phyloP scores from a whole-genome alignment of 2,888 invertebrate genomes.

The Merodon equestris region DNA sequence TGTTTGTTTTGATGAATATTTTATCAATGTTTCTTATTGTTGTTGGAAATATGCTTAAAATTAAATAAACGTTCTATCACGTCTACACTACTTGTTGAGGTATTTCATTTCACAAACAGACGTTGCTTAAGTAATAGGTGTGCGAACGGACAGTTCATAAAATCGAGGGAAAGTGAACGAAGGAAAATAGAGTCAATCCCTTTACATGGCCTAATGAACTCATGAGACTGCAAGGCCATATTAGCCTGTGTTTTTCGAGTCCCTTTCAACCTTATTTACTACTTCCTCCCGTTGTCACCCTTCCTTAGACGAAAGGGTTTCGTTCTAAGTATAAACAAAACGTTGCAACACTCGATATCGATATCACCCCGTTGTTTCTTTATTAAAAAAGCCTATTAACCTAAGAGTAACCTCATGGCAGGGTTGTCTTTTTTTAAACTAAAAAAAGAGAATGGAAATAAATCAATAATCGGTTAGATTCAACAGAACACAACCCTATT shows the following conservation, averaged over 20 bases:
- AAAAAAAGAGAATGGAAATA: conserved; percentile 39
- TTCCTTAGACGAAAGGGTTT: conserved; percentile 25
- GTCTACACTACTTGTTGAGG: too few relatives aligned
- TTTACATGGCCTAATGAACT: conserved; percentile 69
- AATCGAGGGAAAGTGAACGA: conserved; percentile 21
- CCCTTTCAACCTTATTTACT: conserved; percentile 49
- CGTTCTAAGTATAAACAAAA: conserved; percentile 52
- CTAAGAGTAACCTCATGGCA: conserved; percentile 58
- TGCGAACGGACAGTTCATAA: background rate
- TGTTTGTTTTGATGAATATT: too few relatives aligned
- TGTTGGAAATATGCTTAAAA: too few relatives aligned
- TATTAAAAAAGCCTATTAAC: conserved; percentile 65
- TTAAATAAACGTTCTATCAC: too few relatives aligned
- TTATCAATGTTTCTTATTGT: too few relatives aligned
- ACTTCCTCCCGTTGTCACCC: conserved; percentile 31
- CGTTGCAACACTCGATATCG: conserved; percentile 11
- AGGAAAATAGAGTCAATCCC: conserved; percentile 60
- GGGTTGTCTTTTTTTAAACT: conserved; percentile 40
- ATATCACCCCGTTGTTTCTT: conserved; percentile 26
- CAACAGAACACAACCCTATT: conserved; percentile 22
- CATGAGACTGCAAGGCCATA: conserved; percentile 62
- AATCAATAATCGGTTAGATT: conserved; percentile 18
- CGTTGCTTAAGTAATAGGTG: too few relatives aligned
- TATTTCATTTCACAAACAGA: too few relatives aligned
- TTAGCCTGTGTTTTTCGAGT: conserved; percentile 28